A percentile compares a stretch with the other conserved stretches of the same genome.
Evolutionary conservation across 2,797 vertebrate species (phyloP).

Genomic region (Florisuga fusca): DNA sequence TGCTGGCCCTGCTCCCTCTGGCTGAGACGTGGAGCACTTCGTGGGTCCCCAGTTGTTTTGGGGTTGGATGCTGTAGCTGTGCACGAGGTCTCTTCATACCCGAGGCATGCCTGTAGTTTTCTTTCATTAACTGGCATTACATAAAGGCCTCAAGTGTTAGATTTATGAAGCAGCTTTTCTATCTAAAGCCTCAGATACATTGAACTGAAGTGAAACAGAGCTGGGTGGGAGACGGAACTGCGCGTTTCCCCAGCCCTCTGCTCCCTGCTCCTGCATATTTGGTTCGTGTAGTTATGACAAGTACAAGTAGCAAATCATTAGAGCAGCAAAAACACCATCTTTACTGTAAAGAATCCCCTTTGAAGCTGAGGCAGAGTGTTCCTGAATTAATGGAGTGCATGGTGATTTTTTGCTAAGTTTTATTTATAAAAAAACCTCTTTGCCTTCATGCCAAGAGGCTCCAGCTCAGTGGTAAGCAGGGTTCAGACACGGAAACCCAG

Average conservation of each 20-base stretch:
- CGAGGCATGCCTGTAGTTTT: background rate
- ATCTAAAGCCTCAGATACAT: background rate
- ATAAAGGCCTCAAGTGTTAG: background rate
- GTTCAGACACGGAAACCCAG: conserved; percentile 74
- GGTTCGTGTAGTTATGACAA: conserved; percentile 80
- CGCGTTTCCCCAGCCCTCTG: background rate
- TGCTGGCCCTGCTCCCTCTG: accelerated
- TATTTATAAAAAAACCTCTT: conserved; percentile 80
- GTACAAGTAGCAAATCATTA: conserved; percentile 81
- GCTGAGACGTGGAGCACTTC: accelerated
- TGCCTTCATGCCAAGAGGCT: conserved; percentile 72
- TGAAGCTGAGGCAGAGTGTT: conserved; percentile 80
- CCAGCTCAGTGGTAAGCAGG: conserved; percentile 70
- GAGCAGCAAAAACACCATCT: conserved; percentile 72
- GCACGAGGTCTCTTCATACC: background rate
- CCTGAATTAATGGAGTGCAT: conserved; percentile 82
- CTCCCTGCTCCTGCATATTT: conserved; percentile 53
- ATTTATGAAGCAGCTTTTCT: conserved; percentile 35
- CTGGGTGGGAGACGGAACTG: background rate
- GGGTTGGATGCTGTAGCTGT: background rate
- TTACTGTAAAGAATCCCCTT: conserved; percentile 70
- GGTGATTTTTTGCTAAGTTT: conserved; percentile 78
- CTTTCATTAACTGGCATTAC: background rate
- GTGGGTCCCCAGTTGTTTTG: accelerated
- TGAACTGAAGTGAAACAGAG: background rate